Base-by-base conservation (phyloP, 2,797 vertebrate genomes). In the Syndactyla subalaris region DNA sequence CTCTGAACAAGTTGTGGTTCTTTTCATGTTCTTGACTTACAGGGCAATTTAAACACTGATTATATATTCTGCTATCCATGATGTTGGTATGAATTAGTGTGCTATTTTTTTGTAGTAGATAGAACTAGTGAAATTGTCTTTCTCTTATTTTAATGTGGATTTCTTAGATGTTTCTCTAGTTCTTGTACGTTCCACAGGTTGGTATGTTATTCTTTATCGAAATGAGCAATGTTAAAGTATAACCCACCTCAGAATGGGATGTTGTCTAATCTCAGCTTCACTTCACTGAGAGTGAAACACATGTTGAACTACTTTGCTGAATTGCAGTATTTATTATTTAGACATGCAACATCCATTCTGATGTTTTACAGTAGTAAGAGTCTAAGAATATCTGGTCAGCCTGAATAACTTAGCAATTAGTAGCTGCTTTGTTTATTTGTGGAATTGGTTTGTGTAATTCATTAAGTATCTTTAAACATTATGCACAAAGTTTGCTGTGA, bases 241-340 rank as follows among this genome's bases (percentile, higher is more conserved):
- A 85, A 62, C 3, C 21, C 2, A 1, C 7, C 7, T 63, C 19
- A 12, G 26, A 78, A 70, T 1, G 1, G 6, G 17, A 3, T 63
- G 22, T 19, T 75, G 18, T 49, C 66, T 72, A 29, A n/a, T 58
- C 46, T 68, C 38, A 63, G 17, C 8, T 78, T 22, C 32, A 26
- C 29, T 79, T 73, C 27, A 73, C 3, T 45, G 29, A 52, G 15
- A 74, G 8, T 22, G 19, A 63, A 86, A 39, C 21, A 49, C 36
- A 19, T 23, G 38, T 68, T 54, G 61, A 84, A 52, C 19, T n/a
- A 12, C 39, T 89, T 43, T 32, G 32, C 52, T 73, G 36, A 92
- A 55, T 26, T 66, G 62, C 2, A 3, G 8, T 49, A 45, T 82
- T 82, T 82, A 41, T 67, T 52, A 49, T 85, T 79, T 76, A 78